Evolutionary conservation across 2,797 vertebrate species (phyloP).

Genomic region (Lithobates sylvaticus): DNA sequence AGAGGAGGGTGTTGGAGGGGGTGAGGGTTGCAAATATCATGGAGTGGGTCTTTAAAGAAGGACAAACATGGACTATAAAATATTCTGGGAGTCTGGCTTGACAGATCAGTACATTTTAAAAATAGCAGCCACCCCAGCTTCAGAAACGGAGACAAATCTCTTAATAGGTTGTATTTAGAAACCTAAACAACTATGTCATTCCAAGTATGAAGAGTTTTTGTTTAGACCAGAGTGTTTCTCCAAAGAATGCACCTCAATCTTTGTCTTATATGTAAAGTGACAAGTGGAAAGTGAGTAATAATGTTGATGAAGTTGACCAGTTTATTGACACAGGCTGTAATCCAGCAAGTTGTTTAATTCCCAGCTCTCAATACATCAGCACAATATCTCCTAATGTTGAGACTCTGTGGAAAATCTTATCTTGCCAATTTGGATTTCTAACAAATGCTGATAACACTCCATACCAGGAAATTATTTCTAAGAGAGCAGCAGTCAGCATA

Average conservation of each 20-base stretch:
- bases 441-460: slow-evolving; percentile 5
- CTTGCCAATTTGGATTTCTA: slow-evolving; percentile 24
- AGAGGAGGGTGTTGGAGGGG: no score
- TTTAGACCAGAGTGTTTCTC: not conserved
- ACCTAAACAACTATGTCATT: not conserved
- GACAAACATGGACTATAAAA: not conserved
- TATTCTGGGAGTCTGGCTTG: not conserved
- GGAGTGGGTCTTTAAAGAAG: not conserved
- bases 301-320: slow-evolving; percentile 45
- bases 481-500: not conserved
- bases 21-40: no score
- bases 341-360: slow-evolving; percentile 54
- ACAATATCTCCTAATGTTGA: slow-evolving; percentile 34
- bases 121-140: not conserved
- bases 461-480: not conserved
- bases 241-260: not conserved
- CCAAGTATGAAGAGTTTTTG: not conserved
- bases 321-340: slow-evolving; percentile 53
- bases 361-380: slow-evolving; percentile 41
- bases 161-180: not conserved
- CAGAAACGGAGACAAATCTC: not conserved
- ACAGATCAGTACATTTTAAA: not conserved
- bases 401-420: slow-evolving; percentile 27
- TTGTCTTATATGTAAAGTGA: not conserved
- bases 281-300: slow-evolving; percentile 38